These are phyloP conservation scores for Eilema griseolum DNA, from an alignment of 2,888 invertebrate species.

Conservation along the genomic window DNA sequence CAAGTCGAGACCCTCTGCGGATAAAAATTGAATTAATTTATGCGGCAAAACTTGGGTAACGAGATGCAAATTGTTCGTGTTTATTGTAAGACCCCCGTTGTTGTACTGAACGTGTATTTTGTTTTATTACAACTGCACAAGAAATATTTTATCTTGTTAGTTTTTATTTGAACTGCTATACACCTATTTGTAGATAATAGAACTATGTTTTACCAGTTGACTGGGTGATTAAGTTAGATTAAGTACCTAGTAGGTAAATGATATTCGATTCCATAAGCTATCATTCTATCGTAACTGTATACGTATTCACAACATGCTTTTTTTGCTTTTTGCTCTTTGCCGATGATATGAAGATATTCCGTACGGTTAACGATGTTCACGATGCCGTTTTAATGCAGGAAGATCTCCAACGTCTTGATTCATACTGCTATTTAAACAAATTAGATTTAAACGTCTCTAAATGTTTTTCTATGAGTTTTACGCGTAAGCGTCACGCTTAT, in stretches of 20 bases:
- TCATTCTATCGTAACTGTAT: not conserved
- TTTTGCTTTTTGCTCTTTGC: too few relatives aligned
- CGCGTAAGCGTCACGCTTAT: too few relatives aligned
- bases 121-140: not conserved
- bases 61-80: slow-evolving; percentile 47
- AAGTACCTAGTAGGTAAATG: not conserved
- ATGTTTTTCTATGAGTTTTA: too few relatives aligned
- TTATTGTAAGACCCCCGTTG: slow-evolving; percentile 33
- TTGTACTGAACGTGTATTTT: slow-evolving; percentile 19
- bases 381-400: too few relatives aligned
- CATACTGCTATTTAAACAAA: too few relatives aligned
- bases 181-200: not conserved
- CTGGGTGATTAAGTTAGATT: not conserved
- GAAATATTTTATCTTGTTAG: not conserved
- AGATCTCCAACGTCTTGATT: too few relatives aligned
- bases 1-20: slow-evolving; percentile 45
- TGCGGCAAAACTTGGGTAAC: slow-evolving; percentile 46
- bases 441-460: too few relatives aligned
- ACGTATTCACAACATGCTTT: too few relatives aligned
- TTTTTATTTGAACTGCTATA: not conserved
- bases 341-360: too few relatives aligned
- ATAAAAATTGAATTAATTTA: slow-evolving; percentile 65
- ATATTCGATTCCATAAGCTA: not conserved
- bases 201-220: not conserved
- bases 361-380: too few relatives aligned